Evolutionary conservation across 2,888 invertebrate species (phyloP).

Genomic region (Synergus gifuensis): DNA sequence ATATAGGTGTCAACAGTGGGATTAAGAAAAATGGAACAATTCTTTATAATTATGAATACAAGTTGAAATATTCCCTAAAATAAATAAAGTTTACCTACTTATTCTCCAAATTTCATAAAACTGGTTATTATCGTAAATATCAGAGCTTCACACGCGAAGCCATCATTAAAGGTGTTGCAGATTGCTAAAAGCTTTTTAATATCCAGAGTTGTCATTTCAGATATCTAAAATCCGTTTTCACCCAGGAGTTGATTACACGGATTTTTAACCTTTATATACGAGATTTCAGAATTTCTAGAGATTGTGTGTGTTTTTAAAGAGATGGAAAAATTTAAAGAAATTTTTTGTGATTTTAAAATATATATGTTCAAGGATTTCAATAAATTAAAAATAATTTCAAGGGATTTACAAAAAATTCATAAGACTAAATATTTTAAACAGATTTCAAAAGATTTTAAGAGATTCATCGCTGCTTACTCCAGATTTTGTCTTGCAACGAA

Average conservation of each 20-base stretch:
- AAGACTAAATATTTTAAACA: too few species aligned
- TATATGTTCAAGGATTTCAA: too few species aligned
- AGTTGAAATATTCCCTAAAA: not conserved
- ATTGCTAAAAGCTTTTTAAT: conserved; percentile 21
- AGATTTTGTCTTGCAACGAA: too few species aligned
- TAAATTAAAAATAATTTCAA: too few species aligned
- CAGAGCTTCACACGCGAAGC: not conserved
- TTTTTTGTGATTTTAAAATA: too few species aligned
- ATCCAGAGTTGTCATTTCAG: not conserved
- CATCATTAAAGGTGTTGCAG: not conserved
- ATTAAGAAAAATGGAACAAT: not conserved
- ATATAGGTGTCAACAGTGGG: too few species aligned
- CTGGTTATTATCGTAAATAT: not conserved
- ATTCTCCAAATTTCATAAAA: not conserved
- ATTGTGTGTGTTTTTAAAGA: too few species aligned
- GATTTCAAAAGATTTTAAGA: too few species aligned
- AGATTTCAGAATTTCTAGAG: not conserved
- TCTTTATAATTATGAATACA: not conserved
- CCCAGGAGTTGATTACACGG: too few species aligned
- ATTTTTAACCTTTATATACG: not conserved
- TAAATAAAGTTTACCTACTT: not conserved
- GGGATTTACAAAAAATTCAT: too few species aligned
- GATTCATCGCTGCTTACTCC: too few species aligned
- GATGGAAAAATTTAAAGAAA: too few species aligned
- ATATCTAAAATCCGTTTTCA: not conserved